Evolutionary conservation across 2,113 vertebrate species (phyloP).

Genomic region (Noturus placidus): DNA sequence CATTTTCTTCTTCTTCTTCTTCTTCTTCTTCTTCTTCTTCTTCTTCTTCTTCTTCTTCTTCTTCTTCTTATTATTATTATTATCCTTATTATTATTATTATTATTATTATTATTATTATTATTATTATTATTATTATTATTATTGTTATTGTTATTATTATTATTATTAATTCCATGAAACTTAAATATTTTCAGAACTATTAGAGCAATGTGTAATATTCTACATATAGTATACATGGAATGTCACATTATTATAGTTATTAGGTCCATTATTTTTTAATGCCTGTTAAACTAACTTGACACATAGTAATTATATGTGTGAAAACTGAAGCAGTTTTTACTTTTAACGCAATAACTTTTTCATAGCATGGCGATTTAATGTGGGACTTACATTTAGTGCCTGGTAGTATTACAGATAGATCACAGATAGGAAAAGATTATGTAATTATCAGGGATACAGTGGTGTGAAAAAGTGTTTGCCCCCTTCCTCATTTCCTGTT

Average conservation of each 20-base stretch:
- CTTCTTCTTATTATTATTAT: too few relatives aligned
- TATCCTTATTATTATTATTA: too few relatives aligned
- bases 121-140: too few relatives aligned
- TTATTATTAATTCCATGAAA: not conserved
- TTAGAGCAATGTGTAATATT: not conserved
- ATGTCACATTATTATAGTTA: not conserved
- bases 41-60: too few relatives aligned
- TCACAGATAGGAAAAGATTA: not conserved
- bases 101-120: too few relatives aligned
- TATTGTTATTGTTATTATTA: not conserved
- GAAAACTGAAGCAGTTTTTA: not conserved
- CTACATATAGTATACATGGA: not conserved
- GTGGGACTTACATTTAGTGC: not conserved
- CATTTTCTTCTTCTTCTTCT: not conserved
- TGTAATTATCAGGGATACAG: not conserved
- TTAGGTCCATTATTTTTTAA: not conserved
- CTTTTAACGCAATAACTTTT: not conserved
- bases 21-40: too few relatives aligned
- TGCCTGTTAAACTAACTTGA: constrained; percentile 21
- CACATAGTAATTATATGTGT: not conserved
- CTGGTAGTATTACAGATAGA: not conserved
- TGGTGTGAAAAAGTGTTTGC: too few relatives aligned
- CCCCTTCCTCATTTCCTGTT: too few relatives aligned
- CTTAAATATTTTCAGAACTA: not conserved
- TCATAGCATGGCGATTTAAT: not conserved